These are phyloP conservation scores for Polypterus bichir DNA, from an alignment of 2,113 vertebrate genomes.

Conservation along the genomic window DNA sequence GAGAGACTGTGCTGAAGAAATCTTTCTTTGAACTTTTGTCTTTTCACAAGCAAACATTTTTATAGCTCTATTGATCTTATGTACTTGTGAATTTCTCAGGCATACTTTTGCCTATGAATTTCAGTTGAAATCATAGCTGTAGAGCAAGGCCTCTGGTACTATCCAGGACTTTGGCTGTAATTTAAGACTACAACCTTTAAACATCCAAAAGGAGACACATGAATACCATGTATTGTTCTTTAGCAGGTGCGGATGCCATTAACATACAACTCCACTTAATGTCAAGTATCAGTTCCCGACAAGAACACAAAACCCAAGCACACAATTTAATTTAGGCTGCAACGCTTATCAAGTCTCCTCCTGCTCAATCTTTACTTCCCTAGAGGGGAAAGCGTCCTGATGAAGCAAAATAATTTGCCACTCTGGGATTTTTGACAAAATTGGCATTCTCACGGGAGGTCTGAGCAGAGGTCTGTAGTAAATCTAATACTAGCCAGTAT, in stretches of 20 bases:
- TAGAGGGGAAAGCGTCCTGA: not conserved
- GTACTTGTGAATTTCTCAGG: no score
- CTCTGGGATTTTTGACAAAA: constrained; percentile 20
- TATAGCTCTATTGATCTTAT: no score
- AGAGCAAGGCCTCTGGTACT: no score
- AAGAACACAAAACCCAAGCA: constrained; percentile 27
- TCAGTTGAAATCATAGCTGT: no score
- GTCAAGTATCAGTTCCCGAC: constrained; percentile 40
- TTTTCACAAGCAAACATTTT: no score
- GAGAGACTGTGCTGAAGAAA: no score
- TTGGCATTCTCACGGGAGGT: constrained; percentile 30
- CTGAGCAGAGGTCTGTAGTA: constrained; percentile 25
- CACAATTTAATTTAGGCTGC: constrained; percentile 26
- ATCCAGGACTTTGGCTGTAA: constrained; percentile 13
- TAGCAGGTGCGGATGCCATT: constrained; percentile 45
- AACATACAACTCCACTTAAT: constrained; percentile 42
- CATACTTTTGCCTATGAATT: no score
- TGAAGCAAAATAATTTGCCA: constrained; percentile 28
- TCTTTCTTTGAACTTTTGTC: no score
- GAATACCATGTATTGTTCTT: constrained; percentile 33
- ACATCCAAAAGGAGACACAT: constrained; percentile 26
- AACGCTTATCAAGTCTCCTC: constrained; percentile 22
- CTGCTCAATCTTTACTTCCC: constrained; percentile 24
- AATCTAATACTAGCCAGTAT: constrained; percentile 7
- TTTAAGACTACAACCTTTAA: constrained; percentile 30